Evolutionary conservation across 2,888 invertebrate genomes (phyloP), one percentile per base, ranked within the genome.

Genomic region (Acanthacorydalis orientalis): DNA sequence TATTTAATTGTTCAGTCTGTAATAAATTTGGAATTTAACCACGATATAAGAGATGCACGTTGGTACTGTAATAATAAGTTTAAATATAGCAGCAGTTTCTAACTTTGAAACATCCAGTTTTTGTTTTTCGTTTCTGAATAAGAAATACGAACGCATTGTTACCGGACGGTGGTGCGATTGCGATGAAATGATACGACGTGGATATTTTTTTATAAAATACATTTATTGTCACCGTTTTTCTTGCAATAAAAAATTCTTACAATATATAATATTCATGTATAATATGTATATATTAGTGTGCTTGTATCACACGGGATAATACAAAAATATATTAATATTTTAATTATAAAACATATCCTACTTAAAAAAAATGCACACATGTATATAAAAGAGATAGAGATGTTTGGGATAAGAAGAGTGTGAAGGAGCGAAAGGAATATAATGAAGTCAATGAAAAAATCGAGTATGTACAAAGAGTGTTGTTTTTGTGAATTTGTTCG

Each of bases 221-320:
- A 39, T 47, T 47, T 47, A 47, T 47, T 47, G 47, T 47, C 47
- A 47, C 47, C 47, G 47, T 47, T 47, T 46, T 47, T 42, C 42
- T 47, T 47, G 42, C 42, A 42, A 47, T 43, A 47, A 47, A 43
- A 43, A 37, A 31, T 14, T 37, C 37, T 37, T 12, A 12, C 37
- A 42, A 23, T 23, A 23, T 23, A 23, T 23, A 23, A 23, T 23
- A 23, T 23, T 23, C 23, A 23, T 23, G 23, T 23, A 23, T 23
- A 23, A 23, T 23, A 23, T 23, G 23, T 23, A 23, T 23, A 23
- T 23, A 23, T 23, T 31, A 32, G 46, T 46, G 46, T 40, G 46
- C 31, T 31, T 31, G 31, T 45, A 46, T 46, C 46, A 46, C 46
- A 47, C 47, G 31, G 43, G 31, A 42, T 43, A 43, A 47, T 47